These are phyloP conservation scores for Pelobates fuscus DNA, from an alignment of 2,113 vertebrate species.

Conservation along the genomic window DNA sequence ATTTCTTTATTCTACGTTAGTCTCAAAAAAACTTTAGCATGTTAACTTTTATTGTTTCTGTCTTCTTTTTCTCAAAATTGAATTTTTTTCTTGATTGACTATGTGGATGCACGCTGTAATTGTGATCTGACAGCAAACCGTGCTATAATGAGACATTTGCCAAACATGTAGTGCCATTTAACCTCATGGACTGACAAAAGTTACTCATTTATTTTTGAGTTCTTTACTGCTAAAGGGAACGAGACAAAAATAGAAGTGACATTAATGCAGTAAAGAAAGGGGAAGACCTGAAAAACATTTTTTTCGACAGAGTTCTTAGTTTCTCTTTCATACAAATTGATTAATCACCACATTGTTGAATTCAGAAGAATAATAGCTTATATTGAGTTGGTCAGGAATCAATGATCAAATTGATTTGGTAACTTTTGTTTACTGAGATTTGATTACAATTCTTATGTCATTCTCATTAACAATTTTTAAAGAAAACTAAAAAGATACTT, in stretches of 20 bases:
- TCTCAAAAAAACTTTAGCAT: background rate
- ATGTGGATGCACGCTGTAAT: background rate
- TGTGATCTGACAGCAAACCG: background rate
- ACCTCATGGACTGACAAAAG: conserved; percentile 16
- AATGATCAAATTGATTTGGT: conserved; percentile 24
- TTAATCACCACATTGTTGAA: conserved; percentile 28
- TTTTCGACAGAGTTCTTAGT: background rate
- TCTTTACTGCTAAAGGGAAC: conserved; percentile 24
- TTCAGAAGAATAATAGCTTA: conserved; percentile 27
- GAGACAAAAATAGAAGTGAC: conserved; percentile 30
- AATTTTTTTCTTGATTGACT: background rate
- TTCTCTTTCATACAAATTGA: conserved; percentile 34
- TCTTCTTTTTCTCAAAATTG: background rate
- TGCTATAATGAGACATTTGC: conserved; percentile 17
- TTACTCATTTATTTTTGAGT: conserved; percentile 5
- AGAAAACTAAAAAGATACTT: too few relatives aligned
- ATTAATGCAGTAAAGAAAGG: conserved; percentile 20
- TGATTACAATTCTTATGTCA: background rate
- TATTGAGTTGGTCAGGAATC: conserved; percentile 9
- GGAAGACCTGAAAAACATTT: conserved; percentile 26
- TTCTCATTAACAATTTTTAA: background rate
- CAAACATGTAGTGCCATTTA: background rate
- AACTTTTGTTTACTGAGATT: conserved; percentile 22
- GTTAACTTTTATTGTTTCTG: background rate
- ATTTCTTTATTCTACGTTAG: background rate